Conservation (phyloP, 2,797 vertebrate genomes). For the Oreochromis mossambicus region DNA sequence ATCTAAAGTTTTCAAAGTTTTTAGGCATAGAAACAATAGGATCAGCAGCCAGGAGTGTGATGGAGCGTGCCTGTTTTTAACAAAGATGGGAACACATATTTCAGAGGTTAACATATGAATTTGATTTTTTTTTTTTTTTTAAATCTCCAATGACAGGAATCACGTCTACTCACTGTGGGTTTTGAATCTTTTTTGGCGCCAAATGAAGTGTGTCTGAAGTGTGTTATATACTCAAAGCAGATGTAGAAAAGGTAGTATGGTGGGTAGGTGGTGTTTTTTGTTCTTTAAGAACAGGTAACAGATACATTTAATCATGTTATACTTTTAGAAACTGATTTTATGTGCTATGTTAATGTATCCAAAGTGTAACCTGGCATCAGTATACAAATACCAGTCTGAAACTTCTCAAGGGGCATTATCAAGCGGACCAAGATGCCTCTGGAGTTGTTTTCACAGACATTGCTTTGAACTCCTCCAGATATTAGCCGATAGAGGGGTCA, state of each 20-base stretch:
- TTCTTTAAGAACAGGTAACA: not conserved
- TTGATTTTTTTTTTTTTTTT: too few species aligned
- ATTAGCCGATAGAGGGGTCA: rapidly evolving
- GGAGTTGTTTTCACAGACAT: not conserved
- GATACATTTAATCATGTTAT: not conserved
- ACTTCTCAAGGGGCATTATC: not conserved
- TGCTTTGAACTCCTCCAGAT: not conserved
- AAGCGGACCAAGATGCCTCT: not conserved
- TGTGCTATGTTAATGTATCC: not conserved
- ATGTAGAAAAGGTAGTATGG: not conserved
- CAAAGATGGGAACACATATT: constrained; percentile 16
- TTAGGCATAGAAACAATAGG: not conserved
- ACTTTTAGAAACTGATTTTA: not conserved
- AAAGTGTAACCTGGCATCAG: not conserved
- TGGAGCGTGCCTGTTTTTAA: not conserved
- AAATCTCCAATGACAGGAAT: not conserved
- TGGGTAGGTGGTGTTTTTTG: not conserved
- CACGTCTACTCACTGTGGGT: rapidly evolving
- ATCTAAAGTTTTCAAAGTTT: constrained; percentile 27
- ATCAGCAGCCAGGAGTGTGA: not conserved
- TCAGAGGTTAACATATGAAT: not conserved
- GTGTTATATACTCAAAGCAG: not conserved
- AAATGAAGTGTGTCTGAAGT: not conserved
- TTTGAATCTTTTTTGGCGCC: rapidly evolving
- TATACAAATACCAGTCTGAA: not conserved